phyloP scores from a whole-genome alignment of 2,888 invertebrate species.

The Microplitis manilae region DNA sequence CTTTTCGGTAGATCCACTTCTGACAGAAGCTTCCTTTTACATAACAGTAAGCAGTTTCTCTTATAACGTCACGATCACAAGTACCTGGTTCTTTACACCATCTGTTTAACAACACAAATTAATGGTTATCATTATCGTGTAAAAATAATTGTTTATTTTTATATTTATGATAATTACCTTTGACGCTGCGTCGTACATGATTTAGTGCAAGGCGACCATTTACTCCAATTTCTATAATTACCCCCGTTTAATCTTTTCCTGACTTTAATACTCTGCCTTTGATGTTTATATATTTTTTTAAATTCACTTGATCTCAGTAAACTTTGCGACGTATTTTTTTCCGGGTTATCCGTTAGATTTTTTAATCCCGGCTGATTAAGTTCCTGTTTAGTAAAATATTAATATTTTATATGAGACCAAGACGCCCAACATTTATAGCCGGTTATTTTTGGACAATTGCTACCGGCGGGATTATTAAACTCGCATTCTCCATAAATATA shows the following conservation, averaged over 20 bases:
- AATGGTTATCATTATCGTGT: conserved; percentile 20
- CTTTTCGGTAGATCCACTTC: conserved; percentile 74
- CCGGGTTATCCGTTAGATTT: too few relatives aligned
- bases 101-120: conserved; percentile 70
- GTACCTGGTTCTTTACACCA: conserved; percentile 82
- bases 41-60: conserved; percentile 90
- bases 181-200: conserved; percentile 86
- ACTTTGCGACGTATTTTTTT: neutral
- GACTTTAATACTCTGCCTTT: neutral
- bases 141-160: conserved; percentile 26
- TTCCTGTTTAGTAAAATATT: neutral
- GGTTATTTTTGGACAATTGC: neutral
- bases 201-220: conserved; percentile 86
- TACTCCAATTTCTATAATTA: conserved; percentile 84
- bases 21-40: conserved; percentile 87
- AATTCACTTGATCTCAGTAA: neutral
- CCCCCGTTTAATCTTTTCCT: conserved; percentile 45
- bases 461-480: neutral
- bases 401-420: neutral
- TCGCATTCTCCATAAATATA: neutral
- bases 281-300: neutral
- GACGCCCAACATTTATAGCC: neutral
- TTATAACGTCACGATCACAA: conserved; percentile 84
- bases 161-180: conserved; percentile 73
- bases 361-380: neutral